Conservation (phyloP, 1,140 invertebrate genomes). For the Ceratina calcarata region DNA sequence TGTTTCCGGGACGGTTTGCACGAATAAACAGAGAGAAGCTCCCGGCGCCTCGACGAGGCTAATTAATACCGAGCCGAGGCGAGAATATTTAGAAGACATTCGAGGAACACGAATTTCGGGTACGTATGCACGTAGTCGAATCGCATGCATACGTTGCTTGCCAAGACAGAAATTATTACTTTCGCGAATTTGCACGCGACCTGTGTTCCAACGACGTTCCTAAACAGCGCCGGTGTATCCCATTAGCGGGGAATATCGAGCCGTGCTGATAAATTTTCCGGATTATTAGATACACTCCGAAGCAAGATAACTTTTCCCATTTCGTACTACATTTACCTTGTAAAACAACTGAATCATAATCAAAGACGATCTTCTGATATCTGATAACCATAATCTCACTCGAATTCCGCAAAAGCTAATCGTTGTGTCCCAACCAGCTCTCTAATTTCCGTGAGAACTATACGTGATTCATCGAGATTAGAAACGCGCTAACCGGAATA, state of each 20-base stretch:
- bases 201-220: not conserved
- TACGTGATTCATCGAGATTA: not conserved
- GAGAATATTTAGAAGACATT: constrained; percentile 25
- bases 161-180: not conserved
- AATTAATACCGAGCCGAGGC: constrained; percentile 21
- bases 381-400: not conserved
- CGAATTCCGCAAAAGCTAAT: not conserved
- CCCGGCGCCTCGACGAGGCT: constrained; percentile 5
- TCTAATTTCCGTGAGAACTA: not conserved
- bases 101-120: not conserved
- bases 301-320: too few species aligned
- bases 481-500: not conserved
- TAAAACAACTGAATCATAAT: not conserved
- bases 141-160: not conserved
- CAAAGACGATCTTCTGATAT: not conserved
- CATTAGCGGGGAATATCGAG: too few species aligned
- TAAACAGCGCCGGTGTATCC: not conserved
- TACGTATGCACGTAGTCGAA: not conserved
- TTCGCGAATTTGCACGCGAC: not conserved
- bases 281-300: too few species aligned
- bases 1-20: not conserved
- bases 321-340: too few species aligned
- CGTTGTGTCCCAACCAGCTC: not conserved
- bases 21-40: constrained; percentile 15
- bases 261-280: too few species aligned